Base-by-base conservation (phyloP, 2,797 vertebrate species). In the Syndactyla subalaris region DNA sequence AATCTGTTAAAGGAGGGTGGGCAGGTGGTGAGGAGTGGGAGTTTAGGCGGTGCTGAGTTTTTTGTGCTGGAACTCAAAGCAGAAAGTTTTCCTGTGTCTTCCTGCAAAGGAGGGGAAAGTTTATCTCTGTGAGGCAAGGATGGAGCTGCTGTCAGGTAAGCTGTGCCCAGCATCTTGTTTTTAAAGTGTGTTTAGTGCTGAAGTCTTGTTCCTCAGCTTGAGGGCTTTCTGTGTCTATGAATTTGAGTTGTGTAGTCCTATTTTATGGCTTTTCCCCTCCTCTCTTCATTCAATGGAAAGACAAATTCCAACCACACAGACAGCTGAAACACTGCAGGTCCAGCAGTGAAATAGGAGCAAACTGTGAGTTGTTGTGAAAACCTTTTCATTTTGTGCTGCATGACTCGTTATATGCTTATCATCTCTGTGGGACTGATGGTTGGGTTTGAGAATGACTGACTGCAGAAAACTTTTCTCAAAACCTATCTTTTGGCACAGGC, bases 361-460 rank as follows among this genome's bases (percentile, higher is more conserved):
- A 12, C 29, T 54, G 54, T 61, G 46, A 54, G 62, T 15, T 46
- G 36, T 11, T 51, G 57, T 78, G 65, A 6, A 88, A 87, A 76
- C 74, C 67, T 79, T 84, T 55, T 88, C 71, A 87, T 95, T 94
- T 92, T 85, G 43, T 34, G 5, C 51, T 87, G 48, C 0, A 3
- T 73, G 63, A 27, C 48, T 86, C 65, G 24, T 21, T 89, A 70
- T 0, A 1, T 79, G 43, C 66, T 89, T 66, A 91, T 95, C 59
- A 85, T 94, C 92, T 93, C 94, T 89, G 88, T 65, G 65, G 85
- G 88, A n/a, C 41, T 89, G 65, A 91, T 85, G 29, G 36, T 0
- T 93, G 58, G 57, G 52, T 88, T 92, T 63, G 43, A 68, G 45
- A 85, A 61, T 77, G 68, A 95, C 46, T 91, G 89, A 75, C 91